Evolutionary conservation across 1,140 invertebrate genomes (phyloP).

Genomic region (Trichogramma pretiosum): DNA sequence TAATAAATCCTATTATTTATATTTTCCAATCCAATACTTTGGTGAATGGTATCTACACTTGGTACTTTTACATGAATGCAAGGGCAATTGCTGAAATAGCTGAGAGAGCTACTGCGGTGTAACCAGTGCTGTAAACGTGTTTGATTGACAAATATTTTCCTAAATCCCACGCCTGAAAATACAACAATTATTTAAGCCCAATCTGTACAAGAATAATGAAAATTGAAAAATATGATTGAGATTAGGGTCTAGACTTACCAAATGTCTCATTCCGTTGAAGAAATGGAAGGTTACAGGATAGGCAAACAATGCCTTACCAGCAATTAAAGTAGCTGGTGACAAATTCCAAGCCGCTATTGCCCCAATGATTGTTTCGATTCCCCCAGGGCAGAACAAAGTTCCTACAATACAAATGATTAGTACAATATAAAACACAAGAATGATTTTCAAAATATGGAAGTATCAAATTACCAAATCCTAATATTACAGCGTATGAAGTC

Average conservation of each 20-base stretch:
- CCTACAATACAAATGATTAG: no score
- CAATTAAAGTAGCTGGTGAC: slow-evolving; percentile 25
- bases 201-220: background rate
- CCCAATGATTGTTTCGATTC: slow-evolving; percentile 32
- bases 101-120: slow-evolving; percentile 48
- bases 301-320: slow-evolving; percentile 44
- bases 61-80: slow-evolving; percentile 30
- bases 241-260: no score
- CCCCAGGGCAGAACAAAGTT: slow-evolving; percentile 32
- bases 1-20: no score
- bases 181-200: slow-evolving; percentile 1
- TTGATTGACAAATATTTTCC: slow-evolving; percentile 61
- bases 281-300: slow-evolving; percentile 59
- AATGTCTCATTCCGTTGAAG: slow-evolving; percentile 62
- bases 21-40: no score
- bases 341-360: slow-evolving; percentile 27
- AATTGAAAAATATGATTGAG: no score
- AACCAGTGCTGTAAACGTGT: slow-evolving; percentile 62
- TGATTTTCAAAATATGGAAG: no score
- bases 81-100: slow-evolving; percentile 29
- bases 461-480: slow-evolving; percentile 40
- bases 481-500: slow-evolving; percentile 34
- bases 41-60: no score
- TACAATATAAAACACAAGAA: no score
- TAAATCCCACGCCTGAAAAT: slow-evolving; percentile 54